Percentiles rank a stretch among this genome's conserved stretches.
Conservation (phyloP, 2,797 vertebrate genomes). For the Malurus splendens region DNA sequence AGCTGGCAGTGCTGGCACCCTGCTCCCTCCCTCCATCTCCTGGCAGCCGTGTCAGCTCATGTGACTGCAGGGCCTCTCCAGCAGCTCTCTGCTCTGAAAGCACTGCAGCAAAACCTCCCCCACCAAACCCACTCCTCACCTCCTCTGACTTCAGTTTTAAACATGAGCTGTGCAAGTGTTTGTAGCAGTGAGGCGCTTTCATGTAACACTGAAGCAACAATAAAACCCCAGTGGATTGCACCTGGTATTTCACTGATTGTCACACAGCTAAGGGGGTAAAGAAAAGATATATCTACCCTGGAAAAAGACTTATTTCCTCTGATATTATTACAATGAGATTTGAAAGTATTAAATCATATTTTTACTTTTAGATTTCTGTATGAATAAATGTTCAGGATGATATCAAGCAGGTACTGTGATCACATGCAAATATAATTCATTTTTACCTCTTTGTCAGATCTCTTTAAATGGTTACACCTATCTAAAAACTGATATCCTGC, state of each 20-base stretch:
- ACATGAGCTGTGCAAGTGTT: not conserved
- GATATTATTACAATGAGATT: not conserved
- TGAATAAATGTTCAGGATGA: not conserved
- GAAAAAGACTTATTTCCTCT: not conserved
- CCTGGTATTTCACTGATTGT: not conserved
- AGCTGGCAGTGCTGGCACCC: not conserved
- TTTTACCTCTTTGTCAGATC: constrained; percentile 89
- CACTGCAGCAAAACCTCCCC: not conserved
- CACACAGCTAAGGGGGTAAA: not conserved
- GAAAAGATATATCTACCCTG: not conserved
- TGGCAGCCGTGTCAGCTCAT: not conserved
- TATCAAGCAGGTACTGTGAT: not conserved
- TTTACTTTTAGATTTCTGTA: not conserved
- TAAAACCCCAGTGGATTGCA: not conserved
- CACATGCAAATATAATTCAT: not conserved
- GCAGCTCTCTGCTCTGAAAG: not conserved
- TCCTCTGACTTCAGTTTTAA: not conserved
- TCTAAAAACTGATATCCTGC: constrained; percentile 92
- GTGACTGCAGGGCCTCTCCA: not conserved
- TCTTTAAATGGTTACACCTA: constrained; percentile 94
- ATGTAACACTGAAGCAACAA: not conserved
- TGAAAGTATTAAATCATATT: not conserved
- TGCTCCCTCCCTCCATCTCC: not conserved
- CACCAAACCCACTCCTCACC: not conserved
- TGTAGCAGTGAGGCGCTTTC: not conserved